Conservation (phyloP, 2,888 invertebrate species). For the Scaptomyza reducta region DNA sequence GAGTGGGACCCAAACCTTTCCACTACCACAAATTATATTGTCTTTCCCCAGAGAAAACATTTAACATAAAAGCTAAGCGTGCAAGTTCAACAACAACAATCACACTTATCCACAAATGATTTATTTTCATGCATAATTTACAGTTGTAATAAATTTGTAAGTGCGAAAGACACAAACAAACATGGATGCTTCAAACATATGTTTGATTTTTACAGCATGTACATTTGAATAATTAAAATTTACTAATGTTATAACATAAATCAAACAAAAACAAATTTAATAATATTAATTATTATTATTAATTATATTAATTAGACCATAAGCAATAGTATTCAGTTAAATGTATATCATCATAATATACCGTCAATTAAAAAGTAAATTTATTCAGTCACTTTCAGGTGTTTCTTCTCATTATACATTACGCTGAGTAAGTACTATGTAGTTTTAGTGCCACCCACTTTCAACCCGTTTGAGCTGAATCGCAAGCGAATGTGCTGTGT, state of each 20-base stretch:
- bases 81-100: constrained; percentile 8
- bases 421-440: not conserved
- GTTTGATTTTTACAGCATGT: not conserved
- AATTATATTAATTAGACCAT: not conserved
- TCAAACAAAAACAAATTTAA: too few species aligned
- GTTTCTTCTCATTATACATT: constrained; percentile 1
- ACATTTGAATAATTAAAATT: not conserved
- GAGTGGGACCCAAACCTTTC: not conserved
- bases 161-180: not conserved
- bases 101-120: constrained; percentile 10
- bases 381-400: not conserved
- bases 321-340: too few species aligned
- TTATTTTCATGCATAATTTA: constrained; percentile 10
- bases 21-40: not conserved
- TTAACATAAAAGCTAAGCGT: not conserved
- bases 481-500: constrained; percentile 27
- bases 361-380: not conserved
- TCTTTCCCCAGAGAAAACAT: not conserved
- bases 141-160: not conserved
- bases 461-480: not conserved
- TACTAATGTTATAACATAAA: not conserved
- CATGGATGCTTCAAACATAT: not conserved
- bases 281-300: too few species aligned
- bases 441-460: not conserved
- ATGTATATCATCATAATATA: not conserved